These are phyloP conservation scores for Rhineura floridana DNA, from an alignment of 2,113 vertebrate genomes.

Conservation along the genomic window DNA sequence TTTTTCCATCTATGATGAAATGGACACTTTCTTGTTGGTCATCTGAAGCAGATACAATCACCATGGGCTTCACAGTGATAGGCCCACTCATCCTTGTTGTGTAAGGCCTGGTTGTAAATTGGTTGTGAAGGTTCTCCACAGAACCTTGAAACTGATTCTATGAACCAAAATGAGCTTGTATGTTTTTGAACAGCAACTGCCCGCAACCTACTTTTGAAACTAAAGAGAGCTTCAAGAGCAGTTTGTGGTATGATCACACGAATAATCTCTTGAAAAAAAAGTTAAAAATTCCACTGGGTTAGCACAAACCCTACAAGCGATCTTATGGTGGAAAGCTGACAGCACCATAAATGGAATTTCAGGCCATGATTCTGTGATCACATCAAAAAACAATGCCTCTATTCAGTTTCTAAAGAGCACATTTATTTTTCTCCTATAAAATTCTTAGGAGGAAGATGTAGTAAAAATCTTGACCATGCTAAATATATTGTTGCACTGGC, in stretches of 20 bases:
- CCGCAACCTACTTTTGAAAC: neutral
- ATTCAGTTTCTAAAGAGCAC: neutral
- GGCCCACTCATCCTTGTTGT: neutral
- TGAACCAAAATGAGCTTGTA: neutral
- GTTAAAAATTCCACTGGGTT: neutral
- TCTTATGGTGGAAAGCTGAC: neutral
- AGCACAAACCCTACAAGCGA: neutral
- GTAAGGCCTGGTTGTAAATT: neutral
- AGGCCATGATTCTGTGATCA: neutral
- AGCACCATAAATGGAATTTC: neutral
- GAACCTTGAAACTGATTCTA: neutral
- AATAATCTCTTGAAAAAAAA: neutral
- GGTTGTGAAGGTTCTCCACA: neutral
- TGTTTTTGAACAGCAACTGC: neutral
- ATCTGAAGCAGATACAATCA: neutral
- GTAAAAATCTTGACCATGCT: neutral
- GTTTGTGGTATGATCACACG: neutral
- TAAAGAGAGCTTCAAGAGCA: neutral
- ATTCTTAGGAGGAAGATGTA: neutral
- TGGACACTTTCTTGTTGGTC: neutral
- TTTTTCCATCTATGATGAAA: neutral
- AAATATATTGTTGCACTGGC: neutral
- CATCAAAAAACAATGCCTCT: neutral
- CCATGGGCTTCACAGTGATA: neutral
- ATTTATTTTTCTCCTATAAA: neutral